Base-by-base conservation (phyloP, 2,113 vertebrate genomes). In the Potamarius usumacintae region DNA sequence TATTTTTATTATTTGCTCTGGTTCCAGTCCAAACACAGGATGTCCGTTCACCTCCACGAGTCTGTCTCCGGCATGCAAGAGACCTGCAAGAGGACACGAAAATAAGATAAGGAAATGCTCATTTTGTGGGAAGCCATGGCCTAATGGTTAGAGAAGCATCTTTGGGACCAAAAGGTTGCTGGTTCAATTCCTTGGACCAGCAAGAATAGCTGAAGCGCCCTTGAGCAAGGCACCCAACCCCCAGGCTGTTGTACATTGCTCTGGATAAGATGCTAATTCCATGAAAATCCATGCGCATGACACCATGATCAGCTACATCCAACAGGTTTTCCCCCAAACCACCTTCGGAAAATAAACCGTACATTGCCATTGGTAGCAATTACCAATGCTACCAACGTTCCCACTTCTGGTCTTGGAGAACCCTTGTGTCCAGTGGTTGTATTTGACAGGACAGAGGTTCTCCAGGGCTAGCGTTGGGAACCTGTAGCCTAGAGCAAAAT, bases 1-100 rank as follows among this genome's bases (percentile, higher is more conserved):
- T 74, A 98, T 97, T 76, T 96, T 97, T 92, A 99, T 98, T 25
- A 99, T 96, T 93, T 99, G 97, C 85, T 99, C 97, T 4, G 98
- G 98, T 71, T 98, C 96, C 92, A 99, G 93, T n/a, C 98, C 97
- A 17, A 97, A 96, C 48, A 99, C 96, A 0, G 96, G 93, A 91
- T 97, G 94, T 34, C 97, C 96, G 1, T 99, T 99, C 82, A 99
- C 98, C 92, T 99, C 98, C 5, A 99, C 93, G 90, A 99, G 91
- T 90, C 97, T 95, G 94, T 99, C 98, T n/a, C 98, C 98, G 22
- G 97, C 97, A 60, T 97, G 97, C 12, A 99, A 92, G 92, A 99
- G 88, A 74, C 97, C 98, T 99, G 84, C 9, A 86, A 81, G 63
- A 62, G 63, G 63, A 48, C 25, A 87, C 1, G 55, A 1, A 25